Evolutionary conservation across 1,140 invertebrate genomes (phyloP), one percentile per base, ranked within the genome.

Genomic region (Orius insidiosus): DNA sequence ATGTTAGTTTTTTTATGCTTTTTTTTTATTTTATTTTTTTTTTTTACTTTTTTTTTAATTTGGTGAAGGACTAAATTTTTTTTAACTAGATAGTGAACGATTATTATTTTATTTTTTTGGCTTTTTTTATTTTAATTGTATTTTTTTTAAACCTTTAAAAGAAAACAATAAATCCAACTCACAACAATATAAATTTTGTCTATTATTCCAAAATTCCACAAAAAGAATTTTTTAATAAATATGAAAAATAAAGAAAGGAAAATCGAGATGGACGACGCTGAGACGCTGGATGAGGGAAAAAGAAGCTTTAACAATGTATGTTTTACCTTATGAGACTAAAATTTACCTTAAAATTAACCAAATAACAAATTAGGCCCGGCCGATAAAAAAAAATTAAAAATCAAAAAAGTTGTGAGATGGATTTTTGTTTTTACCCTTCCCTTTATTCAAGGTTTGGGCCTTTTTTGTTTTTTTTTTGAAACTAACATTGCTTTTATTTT

Each of bases 101-200:
- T 48, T 48, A 43, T 48, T 42, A 11, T 16, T 13, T n/a, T n/a
- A n/a, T 37, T 37, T 13, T 44, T 44, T 31, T 44, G 6, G 16
- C 8, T 38, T 7, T 30, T 38, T 38, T 10, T 18, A 38, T 15
- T 11, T 38, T 3, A 4, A 40, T 15, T 38, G 38, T 15, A 41
- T 33, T 33, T 42, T 42, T 48, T 31, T 31, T 40, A 32, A 33
- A 8, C 14, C 31, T 44, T 44, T 13, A 34, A 32, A 18, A 38
- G 30, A 42, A 47, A 16, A 48, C 13, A 48, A 48, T 49, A 49
- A 49, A 49, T 49, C 47, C 47, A 49, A 49, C 47, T 49, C 47
- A 49, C 47, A 49, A 49, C 47, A 49, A 34, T 44, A 24, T 36
- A 48, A 32, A 41, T 34, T 48, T 38, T 40, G 39, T 45, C 24